Evolutionary conservation across 2,113 vertebrate genomes (phyloP).

Genomic region (Andinoacara biseriatus): DNA sequence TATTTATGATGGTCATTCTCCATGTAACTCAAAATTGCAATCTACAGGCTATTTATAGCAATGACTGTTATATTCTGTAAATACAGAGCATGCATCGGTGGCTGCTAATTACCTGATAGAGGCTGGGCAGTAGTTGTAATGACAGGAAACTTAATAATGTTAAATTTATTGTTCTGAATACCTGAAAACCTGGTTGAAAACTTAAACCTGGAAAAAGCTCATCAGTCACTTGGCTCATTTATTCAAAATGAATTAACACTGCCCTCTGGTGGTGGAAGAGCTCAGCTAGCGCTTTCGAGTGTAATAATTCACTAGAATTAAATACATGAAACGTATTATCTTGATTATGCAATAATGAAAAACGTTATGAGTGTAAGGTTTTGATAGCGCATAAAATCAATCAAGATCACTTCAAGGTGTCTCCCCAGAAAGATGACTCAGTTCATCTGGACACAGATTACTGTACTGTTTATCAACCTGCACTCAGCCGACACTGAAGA

Average conservation of each 20-base stretch:
- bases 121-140: neutral
- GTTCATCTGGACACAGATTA: no score
- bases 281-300: neutral
- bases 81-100: neutral
- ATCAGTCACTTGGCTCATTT: neutral
- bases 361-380: neutral
- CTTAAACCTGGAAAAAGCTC: neutral
- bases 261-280: slow-evolving; percentile 67
- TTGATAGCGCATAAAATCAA: neutral
- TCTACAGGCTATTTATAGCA: no score
- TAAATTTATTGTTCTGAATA: neutral
- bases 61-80: neutral
- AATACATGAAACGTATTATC: neutral
- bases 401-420: neutral
- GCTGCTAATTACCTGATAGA: neutral
- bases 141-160: neutral
- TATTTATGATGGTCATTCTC: no score
- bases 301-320: neutral
- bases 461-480: no score
- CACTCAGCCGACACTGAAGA: no score
- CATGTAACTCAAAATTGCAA: no score
- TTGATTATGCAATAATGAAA: neutral
- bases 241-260: slow-evolving; percentile 25
- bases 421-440: neutral
- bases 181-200: neutral